These are phyloP conservation scores for Myotis vivesi DNA, from an alignment of 2,797 vertebrate genomes.

Conservation along the genomic window DNA sequence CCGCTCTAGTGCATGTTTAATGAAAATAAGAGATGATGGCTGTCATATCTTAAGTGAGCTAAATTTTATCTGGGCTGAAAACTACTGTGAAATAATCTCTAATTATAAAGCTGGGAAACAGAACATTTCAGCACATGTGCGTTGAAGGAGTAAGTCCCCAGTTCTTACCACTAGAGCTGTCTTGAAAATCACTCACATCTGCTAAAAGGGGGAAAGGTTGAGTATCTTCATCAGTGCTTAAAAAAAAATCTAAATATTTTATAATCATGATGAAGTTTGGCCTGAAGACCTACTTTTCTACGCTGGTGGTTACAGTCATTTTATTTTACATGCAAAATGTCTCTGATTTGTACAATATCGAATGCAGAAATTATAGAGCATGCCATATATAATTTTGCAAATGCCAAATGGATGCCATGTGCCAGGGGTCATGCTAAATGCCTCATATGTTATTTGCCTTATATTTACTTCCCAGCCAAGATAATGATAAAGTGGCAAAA, in stretches of 20 bases:
- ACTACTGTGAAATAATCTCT: conserved; percentile 69
- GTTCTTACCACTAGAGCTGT: conserved; percentile 38
- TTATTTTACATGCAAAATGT: conserved; percentile 15
- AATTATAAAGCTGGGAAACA: conserved; percentile 75
- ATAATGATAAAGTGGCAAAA: conserved; percentile 33
- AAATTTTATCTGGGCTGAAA: conserved; percentile 65
- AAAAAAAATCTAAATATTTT: conserved; percentile 61
- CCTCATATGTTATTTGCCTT: not conserved
- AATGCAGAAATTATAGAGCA: not conserved
- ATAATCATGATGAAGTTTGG: conserved; percentile 20
- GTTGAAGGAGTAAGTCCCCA: conserved; percentile 28
- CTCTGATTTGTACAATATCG: not conserved
- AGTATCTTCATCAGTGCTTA: conserved; percentile 31
- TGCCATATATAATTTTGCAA: not conserved
- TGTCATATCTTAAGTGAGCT: conserved; percentile 66
- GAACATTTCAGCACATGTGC: conserved; percentile 57
- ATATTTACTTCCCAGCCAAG: not conserved
- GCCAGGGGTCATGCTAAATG: not conserved
- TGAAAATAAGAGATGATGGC: conserved; percentile 74
- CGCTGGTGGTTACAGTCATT: conserved; percentile 14
- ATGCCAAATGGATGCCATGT: not conserved
- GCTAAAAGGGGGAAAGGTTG: conserved; percentile 1
- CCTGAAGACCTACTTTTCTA: conserved; percentile 45
- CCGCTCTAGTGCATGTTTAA: conserved; percentile 76
- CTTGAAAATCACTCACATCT: conserved; percentile 58